phyloP scores from a whole-genome alignment of 2,113 vertebrate species.

The Lagopus leucura region DNA sequence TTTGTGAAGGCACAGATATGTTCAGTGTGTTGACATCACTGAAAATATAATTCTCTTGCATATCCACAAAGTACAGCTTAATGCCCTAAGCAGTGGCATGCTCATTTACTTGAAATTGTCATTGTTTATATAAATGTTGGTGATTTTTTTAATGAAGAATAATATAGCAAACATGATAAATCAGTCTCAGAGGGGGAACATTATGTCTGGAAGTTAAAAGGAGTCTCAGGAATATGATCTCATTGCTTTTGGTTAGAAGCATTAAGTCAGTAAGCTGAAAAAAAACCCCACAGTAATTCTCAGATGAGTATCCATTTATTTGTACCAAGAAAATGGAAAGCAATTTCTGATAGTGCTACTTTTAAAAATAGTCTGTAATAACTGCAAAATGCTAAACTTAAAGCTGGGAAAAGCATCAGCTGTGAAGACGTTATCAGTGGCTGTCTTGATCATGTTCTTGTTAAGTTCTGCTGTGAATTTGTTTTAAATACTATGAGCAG shows the following conservation, averaged over 20 bases:
- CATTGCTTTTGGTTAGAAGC: not conserved
- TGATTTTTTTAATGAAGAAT: not conserved
- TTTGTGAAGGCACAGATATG: not conserved
- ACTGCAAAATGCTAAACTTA: not conserved
- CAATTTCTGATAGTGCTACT: not conserved
- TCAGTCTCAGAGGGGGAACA: not conserved
- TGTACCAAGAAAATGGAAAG: not conserved
- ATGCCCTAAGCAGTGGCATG: accelerated
- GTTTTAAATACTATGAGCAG: not conserved
- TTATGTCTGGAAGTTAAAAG: not conserved
- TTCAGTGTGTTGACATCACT: not conserved
- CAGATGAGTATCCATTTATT: not conserved
- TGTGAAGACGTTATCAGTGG: not conserved
- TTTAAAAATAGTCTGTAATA: not conserved
- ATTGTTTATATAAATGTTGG: not conserved
- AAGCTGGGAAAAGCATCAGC: not conserved
- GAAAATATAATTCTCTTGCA: not conserved
- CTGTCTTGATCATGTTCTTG: not conserved
- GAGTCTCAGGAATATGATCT: not conserved
- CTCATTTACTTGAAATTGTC: not conserved
- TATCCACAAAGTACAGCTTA: not conserved
- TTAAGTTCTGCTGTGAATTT: not conserved
- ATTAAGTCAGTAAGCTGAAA: not conserved
- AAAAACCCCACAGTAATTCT: not conserved
- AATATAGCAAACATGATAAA: not conserved